Base-by-base conservation (phyloP, 2,113 vertebrate genomes). In the Neolamprologus hecqui region DNA sequence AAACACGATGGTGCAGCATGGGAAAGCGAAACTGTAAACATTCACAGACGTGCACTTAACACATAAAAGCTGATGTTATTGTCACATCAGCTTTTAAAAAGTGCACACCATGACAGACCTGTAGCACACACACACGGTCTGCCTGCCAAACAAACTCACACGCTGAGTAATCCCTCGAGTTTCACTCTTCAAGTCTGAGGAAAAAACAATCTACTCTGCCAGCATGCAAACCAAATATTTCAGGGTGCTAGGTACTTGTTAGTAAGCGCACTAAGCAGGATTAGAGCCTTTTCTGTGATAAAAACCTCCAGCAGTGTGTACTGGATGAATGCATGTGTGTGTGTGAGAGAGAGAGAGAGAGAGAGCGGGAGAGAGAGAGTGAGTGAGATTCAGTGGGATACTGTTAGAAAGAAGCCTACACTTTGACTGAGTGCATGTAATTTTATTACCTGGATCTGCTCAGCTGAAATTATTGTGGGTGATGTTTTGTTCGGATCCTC, bases 191-290 rank as follows among this genome's bases (percentile, higher is more conserved):
- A 47, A 87, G 77, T 58, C 84, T 82, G 82, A 89, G 87, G 60
- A 9, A 57, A 49, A 68, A 68, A 7, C 11, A 13, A 65, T 68
- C 86, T 90, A 87, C 53, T 81, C 86, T 73, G 84, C 45, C 65
- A 87, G 86, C 40, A 42, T 81, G 82, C 82, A 83, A 85, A 81
- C 15, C 90, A 93, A 92, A 92, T 88, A 90, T 92, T 84, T 92
- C 88, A 83, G 85, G 85, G 84, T 88, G 73, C 87, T 70, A 80
- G 87, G 91, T 91, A 86, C 84, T 85, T 93, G 89, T 93, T 94
- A 60, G 87, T 89, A 90, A 93, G 53, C 45, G 77, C 85, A 84
- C 89, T 89, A 92, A 93, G 88, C 73, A 91, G 92, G 94, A 95
- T 95, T 94, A 95, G 49, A 89, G 80, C 53, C 33, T 81, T 92